phyloP scores from a whole-genome alignment of 2,888 invertebrate genomes.

The Esperia sulphurella region DNA sequence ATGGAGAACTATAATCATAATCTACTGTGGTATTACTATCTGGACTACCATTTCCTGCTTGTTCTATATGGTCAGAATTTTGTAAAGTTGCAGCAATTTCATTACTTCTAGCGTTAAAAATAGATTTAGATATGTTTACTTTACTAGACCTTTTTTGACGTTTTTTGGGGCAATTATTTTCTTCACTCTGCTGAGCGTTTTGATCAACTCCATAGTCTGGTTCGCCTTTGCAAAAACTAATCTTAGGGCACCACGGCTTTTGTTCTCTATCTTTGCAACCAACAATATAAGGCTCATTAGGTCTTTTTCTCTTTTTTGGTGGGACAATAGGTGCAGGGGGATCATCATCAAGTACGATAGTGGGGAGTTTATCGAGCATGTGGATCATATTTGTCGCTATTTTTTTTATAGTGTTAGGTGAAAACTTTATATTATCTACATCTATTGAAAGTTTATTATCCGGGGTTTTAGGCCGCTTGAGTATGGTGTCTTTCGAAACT shows the following conservation, averaged over 20 bases:
- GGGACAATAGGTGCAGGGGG: conserved; percentile 24
- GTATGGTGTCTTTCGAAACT: neutral
- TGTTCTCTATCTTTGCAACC: conserved; percentile 31
- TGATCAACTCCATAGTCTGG: conserved; percentile 26
- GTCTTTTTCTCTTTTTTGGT: conserved; percentile 28
- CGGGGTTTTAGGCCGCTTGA: conserved; percentile 7
- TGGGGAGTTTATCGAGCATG: conserved; percentile 15
- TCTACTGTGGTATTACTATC: conserved; percentile 32
- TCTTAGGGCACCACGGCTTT: conserved; percentile 17
- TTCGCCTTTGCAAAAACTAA: conserved; percentile 25
- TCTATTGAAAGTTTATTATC: neutral
- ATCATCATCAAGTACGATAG: conserved; percentile 12
- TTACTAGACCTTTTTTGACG: conserved; percentile 17
- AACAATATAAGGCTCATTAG: conserved; percentile 31
- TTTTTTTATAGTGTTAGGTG: conserved; percentile 18
- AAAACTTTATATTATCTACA: conserved; percentile 11
- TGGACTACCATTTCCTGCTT: conserved; percentile 15
- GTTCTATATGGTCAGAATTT: conserved; percentile 8
- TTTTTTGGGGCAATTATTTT: conserved; percentile 16
- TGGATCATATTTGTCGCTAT: conserved; percentile 20
- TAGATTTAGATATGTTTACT: conserved; percentile 28
- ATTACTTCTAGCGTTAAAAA: conserved; percentile 34
- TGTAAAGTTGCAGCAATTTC: conserved; percentile 24
- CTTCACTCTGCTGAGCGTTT: conserved; percentile 2
- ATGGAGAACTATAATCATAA: conserved; percentile 18